These are phyloP conservation scores for Stenurella melanura DNA, from an alignment of 2,888 invertebrate genomes.

Conservation along the genomic window DNA sequence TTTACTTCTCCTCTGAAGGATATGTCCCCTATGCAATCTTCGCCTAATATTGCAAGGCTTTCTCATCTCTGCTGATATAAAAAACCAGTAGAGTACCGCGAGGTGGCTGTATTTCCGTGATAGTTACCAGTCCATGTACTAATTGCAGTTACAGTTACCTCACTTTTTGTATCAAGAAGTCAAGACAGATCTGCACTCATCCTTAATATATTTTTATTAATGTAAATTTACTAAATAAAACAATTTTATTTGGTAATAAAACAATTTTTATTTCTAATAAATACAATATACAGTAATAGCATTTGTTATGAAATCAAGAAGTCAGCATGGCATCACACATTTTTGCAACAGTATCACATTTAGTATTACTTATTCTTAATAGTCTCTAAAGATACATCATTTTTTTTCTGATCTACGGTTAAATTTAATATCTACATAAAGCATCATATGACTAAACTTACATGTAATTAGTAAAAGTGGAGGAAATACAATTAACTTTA, in stretches of 20 bases:
- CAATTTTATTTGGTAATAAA: neutral
- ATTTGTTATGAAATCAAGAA: conserved; percentile 14
- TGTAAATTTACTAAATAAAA: neutral
- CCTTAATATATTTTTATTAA: too few species aligned
- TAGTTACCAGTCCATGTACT: too few species aligned
- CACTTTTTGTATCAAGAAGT: too few species aligned
- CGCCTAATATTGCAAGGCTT: too few species aligned
- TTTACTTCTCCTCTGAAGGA: too few species aligned
- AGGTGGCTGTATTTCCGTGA: too few species aligned
- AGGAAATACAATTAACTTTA: neutral
- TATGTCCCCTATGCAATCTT: too few species aligned
- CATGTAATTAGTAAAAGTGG: neutral
- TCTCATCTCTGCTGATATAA: too few species aligned
- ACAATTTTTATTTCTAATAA: conserved; percentile 35
- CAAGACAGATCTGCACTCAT: too few species aligned
- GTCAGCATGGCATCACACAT: conserved; percentile 15
- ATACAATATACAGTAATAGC: conserved; percentile 30
- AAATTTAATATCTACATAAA: conserved; percentile 28
- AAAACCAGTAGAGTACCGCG: too few species aligned
- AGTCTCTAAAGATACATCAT: neutral
- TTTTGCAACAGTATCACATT: conserved; percentile 22
- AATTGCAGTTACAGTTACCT: too few species aligned
- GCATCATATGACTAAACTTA: neutral
- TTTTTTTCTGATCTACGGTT: neutral
- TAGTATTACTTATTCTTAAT: conserved; percentile 7